Evolutionary conservation across 2,797 vertebrate genomes (phyloP).

Genomic region (Takifugu rubripes): DNA sequence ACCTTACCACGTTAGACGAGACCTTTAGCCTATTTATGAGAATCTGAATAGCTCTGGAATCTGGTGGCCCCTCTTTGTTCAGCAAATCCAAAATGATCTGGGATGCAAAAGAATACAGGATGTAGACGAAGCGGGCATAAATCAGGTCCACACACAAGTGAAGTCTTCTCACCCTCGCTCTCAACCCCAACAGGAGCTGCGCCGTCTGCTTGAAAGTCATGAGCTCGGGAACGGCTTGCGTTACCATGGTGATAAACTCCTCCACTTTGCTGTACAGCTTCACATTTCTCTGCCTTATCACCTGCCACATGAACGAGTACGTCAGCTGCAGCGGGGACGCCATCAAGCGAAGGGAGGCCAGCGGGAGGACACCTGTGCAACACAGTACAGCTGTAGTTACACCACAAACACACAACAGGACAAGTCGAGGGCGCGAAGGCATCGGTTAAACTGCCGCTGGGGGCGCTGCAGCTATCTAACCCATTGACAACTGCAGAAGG

Average conservation of each 20-base stretch:
- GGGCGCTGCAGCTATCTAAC: slow-evolving; percentile 34
- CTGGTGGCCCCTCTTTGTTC: slow-evolving; percentile 49
- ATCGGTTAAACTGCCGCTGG: slow-evolving; percentile 9
- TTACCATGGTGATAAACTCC: slow-evolving; percentile 76
- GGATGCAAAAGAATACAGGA: background rate
- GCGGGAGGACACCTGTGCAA: slow-evolving; percentile 52
- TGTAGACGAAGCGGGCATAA: background rate
- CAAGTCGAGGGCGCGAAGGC: background rate
- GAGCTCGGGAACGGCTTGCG: slow-evolving; percentile 73
- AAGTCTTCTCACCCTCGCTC: slow-evolving; percentile 72
- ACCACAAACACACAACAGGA: background rate
- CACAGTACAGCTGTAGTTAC: background rate
- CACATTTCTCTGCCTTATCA: slow-evolving; percentile 64
- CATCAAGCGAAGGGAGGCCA: slow-evolving; percentile 69
- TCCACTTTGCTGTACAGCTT: slow-evolving; percentile 75
- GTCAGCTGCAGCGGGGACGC: slow-evolving; percentile 74
- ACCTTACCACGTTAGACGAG: slow-evolving; percentile 49
- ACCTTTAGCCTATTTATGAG: slow-evolving; percentile 67
- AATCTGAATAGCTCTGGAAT: slow-evolving; percentile 52
- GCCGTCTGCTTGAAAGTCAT: slow-evolving; percentile 77
- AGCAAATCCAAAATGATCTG: slow-evolving; percentile 72
- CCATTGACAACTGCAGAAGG: background rate
- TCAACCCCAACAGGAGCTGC: slow-evolving; percentile 78
- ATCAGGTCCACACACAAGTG: background rate
- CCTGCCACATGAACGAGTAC: slow-evolving; percentile 78